These are phyloP conservation scores for Halcyon malimbica DNA, from an alignment of 2,113 vertebrate genomes.

Conservation along the genomic window DNA sequence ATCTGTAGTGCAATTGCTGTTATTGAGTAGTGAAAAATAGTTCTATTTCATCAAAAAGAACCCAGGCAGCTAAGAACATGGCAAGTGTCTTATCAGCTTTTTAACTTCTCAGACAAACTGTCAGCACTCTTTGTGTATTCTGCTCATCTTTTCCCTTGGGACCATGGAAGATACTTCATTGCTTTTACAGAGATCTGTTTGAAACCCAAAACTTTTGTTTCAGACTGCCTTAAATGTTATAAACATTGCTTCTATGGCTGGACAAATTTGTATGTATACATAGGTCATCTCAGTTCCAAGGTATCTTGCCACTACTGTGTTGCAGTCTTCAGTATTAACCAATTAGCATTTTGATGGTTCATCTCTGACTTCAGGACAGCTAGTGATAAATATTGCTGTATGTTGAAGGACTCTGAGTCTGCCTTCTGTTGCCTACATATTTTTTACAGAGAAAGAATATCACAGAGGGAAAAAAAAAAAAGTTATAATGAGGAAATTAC, in stretches of 20 bases:
- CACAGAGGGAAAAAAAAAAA: background rate
- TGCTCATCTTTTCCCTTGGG: background rate
- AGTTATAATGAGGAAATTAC: background rate
- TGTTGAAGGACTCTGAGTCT: background rate
- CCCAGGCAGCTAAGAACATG: background rate
- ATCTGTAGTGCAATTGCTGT: background rate
- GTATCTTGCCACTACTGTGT: background rate
- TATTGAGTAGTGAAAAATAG: background rate
- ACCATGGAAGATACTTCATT: background rate
- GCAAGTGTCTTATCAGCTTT: background rate
- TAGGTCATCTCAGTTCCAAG: background rate
- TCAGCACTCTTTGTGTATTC: background rate
- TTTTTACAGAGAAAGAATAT: background rate
- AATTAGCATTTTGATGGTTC: background rate
- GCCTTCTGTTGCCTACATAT: background rate
- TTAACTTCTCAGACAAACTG: background rate
- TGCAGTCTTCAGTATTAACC: background rate
- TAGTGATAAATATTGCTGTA: background rate
- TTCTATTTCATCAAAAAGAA: background rate
- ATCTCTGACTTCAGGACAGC: background rate
- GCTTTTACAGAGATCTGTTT: background rate
- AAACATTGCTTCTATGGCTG: background rate
- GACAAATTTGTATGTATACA: background rate
- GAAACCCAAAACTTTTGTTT: background rate
- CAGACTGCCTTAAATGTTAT: background rate